These are phyloP conservation scores for Magallana nippona DNA, from an alignment of 2,888 invertebrate genomes.

Conservation along the genomic window DNA sequence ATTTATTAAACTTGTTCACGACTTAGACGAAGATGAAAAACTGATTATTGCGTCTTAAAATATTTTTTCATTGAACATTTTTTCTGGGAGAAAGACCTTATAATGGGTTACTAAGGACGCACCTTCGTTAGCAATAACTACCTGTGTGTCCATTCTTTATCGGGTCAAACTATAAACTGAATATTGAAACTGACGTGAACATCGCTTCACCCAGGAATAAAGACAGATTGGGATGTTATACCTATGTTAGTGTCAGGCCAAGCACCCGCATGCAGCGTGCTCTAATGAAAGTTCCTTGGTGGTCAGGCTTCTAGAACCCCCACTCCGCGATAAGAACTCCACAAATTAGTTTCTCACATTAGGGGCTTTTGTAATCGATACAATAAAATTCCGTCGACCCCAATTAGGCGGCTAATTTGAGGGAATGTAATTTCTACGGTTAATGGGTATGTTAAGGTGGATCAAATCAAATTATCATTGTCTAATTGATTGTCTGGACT, in stretches of 20 bases:
- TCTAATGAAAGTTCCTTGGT: constrained; percentile 32
- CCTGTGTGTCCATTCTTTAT: constrained; percentile 10
- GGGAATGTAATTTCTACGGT: neutral
- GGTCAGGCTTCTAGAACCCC: neutral
- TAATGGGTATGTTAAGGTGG: neutral
- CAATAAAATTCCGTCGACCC: constrained; percentile 16
- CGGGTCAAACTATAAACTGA: neutral
- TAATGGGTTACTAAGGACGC: too few relatives aligned
- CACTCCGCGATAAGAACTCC: neutral
- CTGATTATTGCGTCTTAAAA: too few relatives aligned
- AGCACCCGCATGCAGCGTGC: neutral
- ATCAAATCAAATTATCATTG: neutral
- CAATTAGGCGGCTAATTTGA: constrained; percentile 11
- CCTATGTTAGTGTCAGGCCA: neutral
- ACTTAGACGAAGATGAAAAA: too few relatives aligned
- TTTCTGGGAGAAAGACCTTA: too few relatives aligned
- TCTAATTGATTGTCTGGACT: constrained; percentile 23
- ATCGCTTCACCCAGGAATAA: neutral
- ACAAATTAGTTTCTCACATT: constrained; percentile 33
- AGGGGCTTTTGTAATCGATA: constrained; percentile 23
- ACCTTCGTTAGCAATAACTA: neutral
- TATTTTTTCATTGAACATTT: too few relatives aligned
- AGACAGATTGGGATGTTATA: constrained; percentile 17
- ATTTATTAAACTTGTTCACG: too few relatives aligned
- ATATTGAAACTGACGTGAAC: constrained; percentile 8